phyloP scores from a whole-genome alignment of 2,888 invertebrate genomes.

The Gandaritis pyraliata region DNA sequence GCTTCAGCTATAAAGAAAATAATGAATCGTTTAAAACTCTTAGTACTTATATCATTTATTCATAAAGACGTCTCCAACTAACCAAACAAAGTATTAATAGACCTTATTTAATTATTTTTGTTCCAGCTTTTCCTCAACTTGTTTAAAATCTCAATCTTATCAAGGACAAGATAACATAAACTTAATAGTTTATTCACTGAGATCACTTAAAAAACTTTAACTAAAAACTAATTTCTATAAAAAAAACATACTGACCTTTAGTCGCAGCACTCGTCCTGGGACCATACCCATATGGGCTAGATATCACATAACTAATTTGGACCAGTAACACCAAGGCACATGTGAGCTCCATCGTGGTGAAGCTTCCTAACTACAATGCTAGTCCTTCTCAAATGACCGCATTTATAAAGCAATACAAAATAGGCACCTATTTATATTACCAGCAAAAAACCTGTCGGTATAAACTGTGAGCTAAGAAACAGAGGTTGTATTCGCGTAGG shows the following conservation, averaged over 20 bases:
- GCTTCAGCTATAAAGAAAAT: constrained; percentile 58
- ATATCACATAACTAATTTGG: constrained; percentile 57
- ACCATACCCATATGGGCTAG: constrained; percentile 73
- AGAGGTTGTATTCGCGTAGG: constrained; percentile 67
- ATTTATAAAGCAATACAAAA: constrained; percentile 82
- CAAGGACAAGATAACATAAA: constrained; percentile 29
- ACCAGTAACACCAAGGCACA: constrained; percentile 63
- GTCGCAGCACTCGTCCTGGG: constrained; percentile 69
- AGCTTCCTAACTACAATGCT: constrained; percentile 75
- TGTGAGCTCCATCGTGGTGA: constrained; percentile 73
- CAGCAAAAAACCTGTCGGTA: constrained; percentile 76
- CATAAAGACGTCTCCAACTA: neutral
- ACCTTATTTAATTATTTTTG: constrained; percentile 6
- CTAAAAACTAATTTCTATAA: constrained; percentile 16
- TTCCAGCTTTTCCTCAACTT: constrained; percentile 1
- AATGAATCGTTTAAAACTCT: neutral
- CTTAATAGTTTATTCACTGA: neutral
- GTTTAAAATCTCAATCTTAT: constrained; percentile 13
- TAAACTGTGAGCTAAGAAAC: constrained; percentile 73
- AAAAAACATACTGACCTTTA: constrained; percentile 60
- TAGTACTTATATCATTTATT: neutral
- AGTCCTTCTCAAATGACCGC: constrained; percentile 61
- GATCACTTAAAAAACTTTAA: constrained; percentile 23
- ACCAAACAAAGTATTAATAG: neutral
- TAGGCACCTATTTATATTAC: constrained; percentile 67